Conservation (phyloP, 1,140 invertebrate species). For the Brachionus rotundiformis region DNA sequence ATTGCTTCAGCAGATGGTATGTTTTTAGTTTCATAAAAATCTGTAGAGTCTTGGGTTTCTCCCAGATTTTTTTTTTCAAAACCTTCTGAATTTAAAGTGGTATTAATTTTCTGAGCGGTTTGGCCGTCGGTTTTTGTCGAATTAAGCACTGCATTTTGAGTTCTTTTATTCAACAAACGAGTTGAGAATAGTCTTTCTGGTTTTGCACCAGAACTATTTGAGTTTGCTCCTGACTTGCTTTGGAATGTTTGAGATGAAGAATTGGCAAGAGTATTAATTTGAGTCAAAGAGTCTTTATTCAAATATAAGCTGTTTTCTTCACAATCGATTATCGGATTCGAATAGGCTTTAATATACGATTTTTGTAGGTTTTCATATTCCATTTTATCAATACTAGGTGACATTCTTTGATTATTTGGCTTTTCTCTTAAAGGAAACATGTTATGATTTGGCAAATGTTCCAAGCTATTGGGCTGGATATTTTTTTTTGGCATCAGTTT, state of each 20-base stretch:
- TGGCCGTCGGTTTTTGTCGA: conserved; percentile 12
- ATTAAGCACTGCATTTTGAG: neutral
- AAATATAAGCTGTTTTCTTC: conserved; percentile 33
- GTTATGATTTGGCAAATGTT: neutral
- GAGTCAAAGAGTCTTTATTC: neutral
- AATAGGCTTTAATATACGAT: neutral
- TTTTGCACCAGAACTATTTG: neutral
- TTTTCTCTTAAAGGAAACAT: neutral
- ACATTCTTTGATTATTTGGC: neutral
- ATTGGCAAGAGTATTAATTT: neutral
- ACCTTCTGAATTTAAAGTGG: neutral
- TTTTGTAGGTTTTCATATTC: neutral
- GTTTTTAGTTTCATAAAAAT: neutral
- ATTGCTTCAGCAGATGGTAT: neutral
- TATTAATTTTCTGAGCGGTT: neutral
- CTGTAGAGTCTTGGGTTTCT: neutral
- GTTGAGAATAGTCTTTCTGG: conserved; percentile 25
- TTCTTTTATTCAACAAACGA: conserved; percentile 10
- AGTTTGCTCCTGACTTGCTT: neutral
- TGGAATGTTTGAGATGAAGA: conserved; percentile 39
- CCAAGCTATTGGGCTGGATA: neutral
- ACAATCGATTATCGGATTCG: neutral
- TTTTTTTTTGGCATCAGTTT: neutral
- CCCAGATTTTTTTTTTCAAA: neutral
- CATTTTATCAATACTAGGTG: neutral